These are phyloP conservation scores for Eidolon helvum DNA, from an alignment of 2,113 vertebrate genomes.

Conservation along the genomic window DNA sequence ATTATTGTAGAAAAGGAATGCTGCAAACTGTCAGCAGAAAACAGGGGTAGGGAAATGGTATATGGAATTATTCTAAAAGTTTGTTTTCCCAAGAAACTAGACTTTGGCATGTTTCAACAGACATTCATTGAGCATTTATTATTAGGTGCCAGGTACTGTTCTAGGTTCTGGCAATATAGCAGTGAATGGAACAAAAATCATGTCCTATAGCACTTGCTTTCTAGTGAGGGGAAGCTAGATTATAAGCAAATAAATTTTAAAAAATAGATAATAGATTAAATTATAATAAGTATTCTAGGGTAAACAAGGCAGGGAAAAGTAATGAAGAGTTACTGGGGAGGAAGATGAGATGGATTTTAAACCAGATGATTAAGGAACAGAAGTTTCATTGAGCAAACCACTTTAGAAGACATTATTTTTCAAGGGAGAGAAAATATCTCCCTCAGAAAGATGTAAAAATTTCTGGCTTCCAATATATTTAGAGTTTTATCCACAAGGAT, in stretches of 20 bases:
- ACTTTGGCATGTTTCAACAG: background rate
- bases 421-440: background rate
- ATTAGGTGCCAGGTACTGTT: too few relatives aligned
- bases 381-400: background rate
- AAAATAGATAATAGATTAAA: background rate
- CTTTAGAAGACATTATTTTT: background rate
- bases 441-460: background rate
- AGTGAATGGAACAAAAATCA: background rate
- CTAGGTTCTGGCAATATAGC: background rate
- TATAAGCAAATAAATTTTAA: background rate
- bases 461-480: background rate
- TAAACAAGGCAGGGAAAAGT: background rate
- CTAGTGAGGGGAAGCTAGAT: background rate
- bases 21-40: background rate
- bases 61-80: background rate
- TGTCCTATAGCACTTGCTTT: background rate
- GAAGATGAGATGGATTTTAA: background rate
- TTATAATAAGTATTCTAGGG: background rate
- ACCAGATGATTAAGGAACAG: background rate
- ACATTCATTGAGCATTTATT: background rate
- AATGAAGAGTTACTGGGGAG: background rate
- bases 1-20: background rate
- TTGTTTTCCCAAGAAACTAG: background rate
- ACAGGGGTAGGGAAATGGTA: too few relatives aligned
- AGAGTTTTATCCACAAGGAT: background rate